Evolutionary conservation across 2,113 vertebrate species (phyloP).

Genomic region (Anolis carolinensis): DNA sequence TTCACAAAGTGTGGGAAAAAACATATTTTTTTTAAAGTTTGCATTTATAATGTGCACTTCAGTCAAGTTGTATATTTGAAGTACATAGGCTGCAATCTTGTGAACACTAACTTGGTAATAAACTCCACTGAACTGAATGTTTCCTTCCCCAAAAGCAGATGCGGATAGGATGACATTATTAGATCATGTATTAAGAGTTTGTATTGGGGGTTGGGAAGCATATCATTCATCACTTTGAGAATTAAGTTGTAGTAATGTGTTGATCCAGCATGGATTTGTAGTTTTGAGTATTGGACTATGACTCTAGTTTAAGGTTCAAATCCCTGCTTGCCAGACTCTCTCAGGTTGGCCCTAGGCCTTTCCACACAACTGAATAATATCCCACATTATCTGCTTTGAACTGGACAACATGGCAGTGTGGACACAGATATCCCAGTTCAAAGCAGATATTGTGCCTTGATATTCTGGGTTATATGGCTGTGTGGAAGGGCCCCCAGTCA

Average conservation of each 20-base stretch:
- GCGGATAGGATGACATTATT: not conserved
- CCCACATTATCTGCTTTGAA: too few species aligned
- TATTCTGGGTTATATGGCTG: too few species aligned
- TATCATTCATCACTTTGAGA: not conserved
- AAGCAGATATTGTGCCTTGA: too few species aligned
- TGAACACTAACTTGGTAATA: not conserved
- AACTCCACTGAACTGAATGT: not conserved
- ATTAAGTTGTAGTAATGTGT: not conserved
- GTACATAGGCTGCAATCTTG: not conserved
- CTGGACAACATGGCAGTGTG: too few species aligned
- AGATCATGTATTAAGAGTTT: not conserved
- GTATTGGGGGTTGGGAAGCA: not conserved
- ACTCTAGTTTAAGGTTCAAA: too few species aligned
- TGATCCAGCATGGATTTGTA: too few species aligned
- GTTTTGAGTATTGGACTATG: too few species aligned
- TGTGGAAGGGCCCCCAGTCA: too few species aligned
- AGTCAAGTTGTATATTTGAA: not conserved
- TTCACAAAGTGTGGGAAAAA: not conserved
- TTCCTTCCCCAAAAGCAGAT: not conserved
- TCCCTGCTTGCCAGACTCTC: too few species aligned
- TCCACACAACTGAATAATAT: too few species aligned
- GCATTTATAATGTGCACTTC: not conserved
- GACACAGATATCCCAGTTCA: too few species aligned
- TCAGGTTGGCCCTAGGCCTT: too few species aligned
- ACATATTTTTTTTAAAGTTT: not conserved